These are phyloP conservation scores for Halcyon leucocephala DNA, from an alignment of 2,797 vertebrate species.

Conservation along the genomic window DNA sequence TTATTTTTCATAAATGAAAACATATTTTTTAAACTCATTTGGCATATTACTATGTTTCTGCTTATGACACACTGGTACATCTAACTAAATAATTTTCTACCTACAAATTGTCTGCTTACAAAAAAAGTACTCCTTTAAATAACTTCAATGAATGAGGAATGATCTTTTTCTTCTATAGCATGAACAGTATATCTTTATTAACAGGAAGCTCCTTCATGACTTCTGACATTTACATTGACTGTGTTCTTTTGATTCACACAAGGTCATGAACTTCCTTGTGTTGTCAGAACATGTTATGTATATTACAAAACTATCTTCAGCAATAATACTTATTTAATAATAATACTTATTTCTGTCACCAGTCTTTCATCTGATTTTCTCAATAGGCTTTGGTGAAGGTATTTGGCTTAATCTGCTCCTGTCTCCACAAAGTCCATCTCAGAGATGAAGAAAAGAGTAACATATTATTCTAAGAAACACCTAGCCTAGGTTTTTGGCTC, in stretches of 20 bases:
- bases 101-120: neutral
- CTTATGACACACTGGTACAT: neutral
- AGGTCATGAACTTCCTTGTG: neutral
- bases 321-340: neutral
- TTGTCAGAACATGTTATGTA: neutral
- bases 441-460: neutral
- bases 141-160: neutral
- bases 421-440: neutral
- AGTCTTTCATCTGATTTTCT: neutral
- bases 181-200: neutral
- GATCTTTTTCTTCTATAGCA: neutral
- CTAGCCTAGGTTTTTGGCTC: neutral
- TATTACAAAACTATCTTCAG: neutral
- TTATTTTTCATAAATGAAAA: neutral
- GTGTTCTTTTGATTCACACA: neutral
- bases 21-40: neutral
- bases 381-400: neutral
- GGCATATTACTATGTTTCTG: neutral
- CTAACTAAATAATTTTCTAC: neutral
- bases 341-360: neutral
- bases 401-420: neutral
- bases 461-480: neutral
- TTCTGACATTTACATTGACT: neutral
- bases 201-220: neutral
- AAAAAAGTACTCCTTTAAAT: neutral